Evolutionary conservation across 1,140 invertebrate species (phyloP).

Genomic region (Cardiocondyla obscurior): DNA sequence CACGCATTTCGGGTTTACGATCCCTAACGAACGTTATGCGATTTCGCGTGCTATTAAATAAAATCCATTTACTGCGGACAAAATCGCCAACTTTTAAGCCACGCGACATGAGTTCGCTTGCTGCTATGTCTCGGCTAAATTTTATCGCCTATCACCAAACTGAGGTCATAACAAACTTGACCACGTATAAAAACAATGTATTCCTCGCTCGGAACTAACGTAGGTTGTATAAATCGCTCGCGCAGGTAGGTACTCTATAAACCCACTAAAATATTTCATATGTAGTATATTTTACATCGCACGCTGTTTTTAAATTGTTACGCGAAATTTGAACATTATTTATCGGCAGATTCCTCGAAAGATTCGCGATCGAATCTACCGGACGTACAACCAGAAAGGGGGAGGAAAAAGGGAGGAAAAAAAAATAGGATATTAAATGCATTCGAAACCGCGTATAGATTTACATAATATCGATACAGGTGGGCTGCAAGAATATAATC

Average conservation of each 20-base stretch:
- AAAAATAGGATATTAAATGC: conserved; percentile 63
- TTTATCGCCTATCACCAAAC: conserved; percentile 30
- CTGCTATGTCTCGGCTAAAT: conserved; percentile 6
- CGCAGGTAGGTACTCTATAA: not conserved
- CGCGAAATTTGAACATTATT: not conserved
- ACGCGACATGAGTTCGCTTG: not conserved
- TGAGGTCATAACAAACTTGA: conserved; percentile 16
- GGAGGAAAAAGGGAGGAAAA: too few relatives aligned
- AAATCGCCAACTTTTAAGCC: conserved; percentile 19
- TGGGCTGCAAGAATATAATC: conserved; percentile 67
- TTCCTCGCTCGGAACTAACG: not conserved
- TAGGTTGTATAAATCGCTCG: not conserved
- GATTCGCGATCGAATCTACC: conserved; percentile 1
- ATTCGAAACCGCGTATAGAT: conserved; percentile 55
- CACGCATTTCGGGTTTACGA: conserved; percentile 58
- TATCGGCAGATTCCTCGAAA: not conserved
- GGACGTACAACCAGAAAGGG: not conserved
- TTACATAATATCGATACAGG: conserved; percentile 71
- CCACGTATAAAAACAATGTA: not conserved
- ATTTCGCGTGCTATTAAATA: conserved; percentile 51
- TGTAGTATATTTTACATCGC: too few relatives aligned
- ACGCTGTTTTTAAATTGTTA: not conserved
- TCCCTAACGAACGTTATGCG: conserved; percentile 60
- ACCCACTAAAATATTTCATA: too few relatives aligned
- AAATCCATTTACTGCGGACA: conserved; percentile 55